These are phyloP conservation scores for Stegostoma tigrinum DNA, from an alignment of 2,113 vertebrate species.

Conservation along the genomic window DNA sequence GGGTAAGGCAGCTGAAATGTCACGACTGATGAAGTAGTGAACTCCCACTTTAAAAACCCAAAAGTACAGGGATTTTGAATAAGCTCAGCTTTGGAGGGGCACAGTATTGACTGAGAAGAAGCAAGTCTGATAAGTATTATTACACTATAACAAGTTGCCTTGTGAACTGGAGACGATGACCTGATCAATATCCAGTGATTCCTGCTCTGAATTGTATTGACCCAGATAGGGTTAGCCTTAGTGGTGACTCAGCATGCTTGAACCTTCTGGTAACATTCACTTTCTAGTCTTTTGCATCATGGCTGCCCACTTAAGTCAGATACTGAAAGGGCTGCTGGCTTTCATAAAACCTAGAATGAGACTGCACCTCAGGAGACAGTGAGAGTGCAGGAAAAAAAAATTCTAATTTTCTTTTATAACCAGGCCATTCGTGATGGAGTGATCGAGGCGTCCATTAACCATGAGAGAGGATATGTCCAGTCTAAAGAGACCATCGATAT, in stretches of 20 bases:
- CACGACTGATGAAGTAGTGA: background rate
- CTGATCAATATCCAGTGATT: background rate
- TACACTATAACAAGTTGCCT: background rate
- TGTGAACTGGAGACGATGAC: background rate
- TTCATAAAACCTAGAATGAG: background rate
- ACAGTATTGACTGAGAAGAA: background rate
- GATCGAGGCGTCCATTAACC: slow-evolving; percentile 96
- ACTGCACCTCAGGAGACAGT: background rate
- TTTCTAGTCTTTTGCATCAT: background rate
- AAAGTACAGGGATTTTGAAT: background rate
- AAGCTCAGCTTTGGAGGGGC: background rate
- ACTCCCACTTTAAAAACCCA: background rate
- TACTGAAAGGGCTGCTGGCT: background rate
- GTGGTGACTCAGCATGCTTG: background rate
- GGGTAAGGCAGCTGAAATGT: background rate
- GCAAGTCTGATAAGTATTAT: background rate
- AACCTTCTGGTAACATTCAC: background rate
- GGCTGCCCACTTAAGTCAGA: background rate
- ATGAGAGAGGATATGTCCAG: slow-evolving; percentile 93
- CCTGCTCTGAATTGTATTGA: background rate
- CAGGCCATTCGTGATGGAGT: slow-evolving; percentile 94
- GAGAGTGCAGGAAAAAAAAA: background rate
- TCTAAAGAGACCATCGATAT: slow-evolving; percentile 96
- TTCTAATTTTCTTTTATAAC: background rate
- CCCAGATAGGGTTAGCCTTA: background rate